Evolutionary conservation across 2,797 vertebrate species (phyloP), one percentile per base, ranked within the genome.

Genomic region (Hafferia zeledoni): DNA sequence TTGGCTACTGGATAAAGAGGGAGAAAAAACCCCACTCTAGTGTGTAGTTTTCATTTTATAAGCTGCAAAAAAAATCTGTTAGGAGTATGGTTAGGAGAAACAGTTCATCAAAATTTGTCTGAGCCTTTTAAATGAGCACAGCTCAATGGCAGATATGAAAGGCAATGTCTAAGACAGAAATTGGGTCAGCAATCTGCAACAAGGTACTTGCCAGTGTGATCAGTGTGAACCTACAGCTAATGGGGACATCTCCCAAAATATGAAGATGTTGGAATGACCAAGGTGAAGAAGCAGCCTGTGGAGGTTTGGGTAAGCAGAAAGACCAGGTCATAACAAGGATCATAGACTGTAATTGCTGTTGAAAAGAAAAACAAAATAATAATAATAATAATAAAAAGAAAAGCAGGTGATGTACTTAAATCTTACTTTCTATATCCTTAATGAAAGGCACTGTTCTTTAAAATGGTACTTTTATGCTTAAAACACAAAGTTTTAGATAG

Each of bases 401-500:
- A 94, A 91, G 95, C 83, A 95, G 79, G 87, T 86, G 88, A 89
- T 84, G n/a, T 95, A 95, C 70, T 96, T 96, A 95, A 96, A 70
- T 95, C 87, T 89, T 95, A 92, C 90, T 97, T 97, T 96, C 93
- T 97, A 93, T 97, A 96, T 95, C 96, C 96, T 98, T 96, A 96
- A 97, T 97, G 97, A 98, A 98, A 98, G 98, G 98, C 98, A 98
- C 97, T 96, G 97, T 96, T 96, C 41, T 97, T 97, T 78, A 97
- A 97, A 95, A 97, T 90, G 94, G 91, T 97, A 94, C 84, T 96
- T 95, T 94, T 85, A 90, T 94, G 90, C 95, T 89, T 96, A 92
- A 95, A 97, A 96, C 90, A 88, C 90, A 97, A 94, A 86, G 47
- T 94, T 95, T 97, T 96, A 96, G 96, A 96, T 76, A 97, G 90